A percentile compares a stretch with the other conserved stretches of the same genome.
phyloP scores from a whole-genome alignment of 2,113 vertebrate species.

The Phyllostomus discolor region DNA sequence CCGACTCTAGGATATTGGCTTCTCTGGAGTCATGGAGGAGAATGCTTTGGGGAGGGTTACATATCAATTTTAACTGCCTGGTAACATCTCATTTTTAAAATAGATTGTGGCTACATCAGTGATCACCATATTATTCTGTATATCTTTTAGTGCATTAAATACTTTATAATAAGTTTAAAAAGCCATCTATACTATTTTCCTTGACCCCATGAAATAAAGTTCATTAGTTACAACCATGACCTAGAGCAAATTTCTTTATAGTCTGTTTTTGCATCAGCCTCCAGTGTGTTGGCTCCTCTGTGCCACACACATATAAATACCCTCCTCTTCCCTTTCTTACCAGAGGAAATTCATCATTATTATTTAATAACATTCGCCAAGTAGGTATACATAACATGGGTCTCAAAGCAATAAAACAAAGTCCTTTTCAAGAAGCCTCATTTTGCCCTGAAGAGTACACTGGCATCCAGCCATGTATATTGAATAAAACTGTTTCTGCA shows the following conservation, averaged over 20 bases:
- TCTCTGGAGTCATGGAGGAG: background rate
- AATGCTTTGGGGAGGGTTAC: background rate
- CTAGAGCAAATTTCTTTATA: background rate
- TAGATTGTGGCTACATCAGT: background rate
- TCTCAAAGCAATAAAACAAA: background rate
- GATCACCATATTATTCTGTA: background rate
- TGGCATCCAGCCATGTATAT: background rate
- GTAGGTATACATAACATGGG: background rate
- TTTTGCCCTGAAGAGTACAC: background rate
- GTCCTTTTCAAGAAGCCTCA: background rate
- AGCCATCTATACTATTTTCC: background rate
- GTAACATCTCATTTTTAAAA: background rate
- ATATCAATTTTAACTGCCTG: background rate
- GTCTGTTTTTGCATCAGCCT: background rate
- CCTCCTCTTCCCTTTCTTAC: background rate
- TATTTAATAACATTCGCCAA: constrained; percentile 24
- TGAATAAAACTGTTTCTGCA: background rate
- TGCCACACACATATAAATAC: background rate
- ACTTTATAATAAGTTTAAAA: background rate
- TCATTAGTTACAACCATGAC: background rate
- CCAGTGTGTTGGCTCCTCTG: background rate
- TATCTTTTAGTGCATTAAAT: background rate
- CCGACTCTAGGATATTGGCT: background rate
- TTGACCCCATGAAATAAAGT: background rate
- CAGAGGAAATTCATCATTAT: background rate